A percentile compares a stretch with the other conserved stretches of the same genome.
Evolutionary conservation across 2,888 invertebrate genomes (phyloP).

Genomic region (Leistus spinibarbis): DNA sequence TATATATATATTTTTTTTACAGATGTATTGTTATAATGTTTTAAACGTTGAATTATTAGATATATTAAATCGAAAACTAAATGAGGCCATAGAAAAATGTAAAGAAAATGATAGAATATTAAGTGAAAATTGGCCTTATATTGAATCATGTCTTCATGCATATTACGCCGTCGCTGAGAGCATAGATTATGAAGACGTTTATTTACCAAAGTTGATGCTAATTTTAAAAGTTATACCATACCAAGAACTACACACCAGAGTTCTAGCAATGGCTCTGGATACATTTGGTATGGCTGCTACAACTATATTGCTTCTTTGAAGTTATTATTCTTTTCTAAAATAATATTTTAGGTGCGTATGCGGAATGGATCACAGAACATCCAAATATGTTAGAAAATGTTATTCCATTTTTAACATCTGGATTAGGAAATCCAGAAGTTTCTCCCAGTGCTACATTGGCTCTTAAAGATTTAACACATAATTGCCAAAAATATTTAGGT

Average conservation of each 20-base stretch:
- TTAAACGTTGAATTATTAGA: conserved; percentile 76
- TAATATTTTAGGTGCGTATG: conserved; percentile 70
- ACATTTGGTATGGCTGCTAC: conserved; percentile 65
- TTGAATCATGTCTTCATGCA: conserved; percentile 71
- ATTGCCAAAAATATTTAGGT: conserved; percentile 76
- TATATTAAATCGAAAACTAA: conserved; percentile 70
- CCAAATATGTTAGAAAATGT: conserved; percentile 70
- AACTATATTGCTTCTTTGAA: not conserved
- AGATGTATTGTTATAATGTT: conserved; percentile 87
- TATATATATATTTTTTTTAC: conserved; percentile 43
- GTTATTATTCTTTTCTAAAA: not conserved
- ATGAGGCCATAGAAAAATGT: conserved; percentile 60
- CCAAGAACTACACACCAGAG: conserved; percentile 63
- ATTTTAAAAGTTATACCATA: conserved; percentile 69
- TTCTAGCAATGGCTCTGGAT: conserved; percentile 75
- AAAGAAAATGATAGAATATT: conserved; percentile 51
- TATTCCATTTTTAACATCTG: conserved; percentile 71
- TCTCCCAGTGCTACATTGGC: conserved; percentile 85
- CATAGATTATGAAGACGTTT: conserved; percentile 64
- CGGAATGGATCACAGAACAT: conserved; percentile 82
- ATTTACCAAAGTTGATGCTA: conserved; percentile 66
- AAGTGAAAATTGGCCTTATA: conserved; percentile 61
- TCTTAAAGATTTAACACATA: conserved; percentile 83
- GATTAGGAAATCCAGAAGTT: conserved; percentile 69
- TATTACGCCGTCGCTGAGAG: conserved; percentile 69